Conservation (phyloP, 2,113 vertebrate species). For the Boulengeromyrus knoepffleri region DNA sequence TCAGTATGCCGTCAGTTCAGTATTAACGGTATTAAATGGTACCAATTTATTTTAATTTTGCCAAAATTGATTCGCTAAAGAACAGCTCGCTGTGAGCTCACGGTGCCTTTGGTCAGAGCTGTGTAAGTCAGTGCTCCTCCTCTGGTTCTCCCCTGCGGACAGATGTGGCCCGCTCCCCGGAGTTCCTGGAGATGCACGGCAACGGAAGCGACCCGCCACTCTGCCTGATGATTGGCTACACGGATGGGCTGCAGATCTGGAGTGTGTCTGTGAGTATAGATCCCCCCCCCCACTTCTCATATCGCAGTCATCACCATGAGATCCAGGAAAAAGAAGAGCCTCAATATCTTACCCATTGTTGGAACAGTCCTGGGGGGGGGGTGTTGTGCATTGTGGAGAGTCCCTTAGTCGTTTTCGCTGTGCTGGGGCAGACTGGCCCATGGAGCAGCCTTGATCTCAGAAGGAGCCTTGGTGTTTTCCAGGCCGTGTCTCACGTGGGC, state of each 20-base stretch:
- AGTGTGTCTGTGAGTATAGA: slow-evolving; percentile 80
- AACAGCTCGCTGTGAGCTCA: background rate
- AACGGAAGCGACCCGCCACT: slow-evolving; percentile 80
- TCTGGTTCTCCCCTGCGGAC: background rate
- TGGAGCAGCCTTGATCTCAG: background rate
- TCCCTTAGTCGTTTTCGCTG: background rate
- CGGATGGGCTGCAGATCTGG: slow-evolving; percentile 95
- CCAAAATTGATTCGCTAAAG: background rate
- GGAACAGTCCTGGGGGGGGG: background rate
- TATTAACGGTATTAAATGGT: background rate
- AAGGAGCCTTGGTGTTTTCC: background rate
- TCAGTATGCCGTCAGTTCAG: background rate
- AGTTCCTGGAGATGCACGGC: slow-evolving; percentile 85
- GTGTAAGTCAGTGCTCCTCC: background rate
- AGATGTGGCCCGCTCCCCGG: slow-evolving; percentile 84
- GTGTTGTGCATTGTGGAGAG: background rate
- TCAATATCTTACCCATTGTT: background rate
- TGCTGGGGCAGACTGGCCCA: background rate
- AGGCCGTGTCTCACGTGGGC: background rate
- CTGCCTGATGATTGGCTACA: slow-evolving; percentile 87
- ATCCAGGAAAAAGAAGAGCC: background rate
- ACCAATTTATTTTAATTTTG: background rate
- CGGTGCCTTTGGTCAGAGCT: background rate
- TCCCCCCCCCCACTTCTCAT: background rate
- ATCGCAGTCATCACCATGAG: background rate